Evolutionary conservation across 2,113 vertebrate species (phyloP).

Genomic region (Stegostoma tigrinum): DNA sequence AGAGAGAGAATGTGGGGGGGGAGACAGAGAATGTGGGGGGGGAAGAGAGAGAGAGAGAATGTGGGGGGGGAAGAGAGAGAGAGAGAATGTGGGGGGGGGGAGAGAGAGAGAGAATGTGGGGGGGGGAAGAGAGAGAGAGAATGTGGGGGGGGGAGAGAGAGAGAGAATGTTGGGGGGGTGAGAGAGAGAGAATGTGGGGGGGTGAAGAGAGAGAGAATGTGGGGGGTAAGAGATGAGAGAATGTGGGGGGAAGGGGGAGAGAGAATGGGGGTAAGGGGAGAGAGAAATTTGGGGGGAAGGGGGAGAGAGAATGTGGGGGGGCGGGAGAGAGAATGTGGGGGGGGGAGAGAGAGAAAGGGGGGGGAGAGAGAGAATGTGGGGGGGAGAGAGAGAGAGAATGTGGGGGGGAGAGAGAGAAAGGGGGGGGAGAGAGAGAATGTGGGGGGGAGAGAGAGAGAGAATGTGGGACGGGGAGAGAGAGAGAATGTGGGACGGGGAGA

Average conservation of each 20-base stretch:
- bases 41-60: not conserved
- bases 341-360: too few relatives aligned
- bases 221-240: too few relatives aligned
- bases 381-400: not conserved
- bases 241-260: not conserved
- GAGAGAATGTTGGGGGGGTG: not conserved
- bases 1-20: too few relatives aligned
- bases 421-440: not conserved
- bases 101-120: not conserved
- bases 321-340: too few relatives aligned
- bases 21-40: not conserved
- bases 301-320: too few relatives aligned
- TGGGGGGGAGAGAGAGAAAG: not conserved
- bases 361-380: not conserved
- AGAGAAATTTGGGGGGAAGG: too few relatives aligned
- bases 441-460: not conserved
- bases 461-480: too few relatives aligned
- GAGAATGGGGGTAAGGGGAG: not conserved
- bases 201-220: not conserved
- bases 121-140: not conserved
- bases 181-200: not conserved
- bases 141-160: not conserved
- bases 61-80: too few relatives aligned
- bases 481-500: too few relatives aligned
- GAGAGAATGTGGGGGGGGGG: not conserved